phyloP scores from a whole-genome alignment of 2,797 vertebrate genomes.

The Gallirallus australis region DNA sequence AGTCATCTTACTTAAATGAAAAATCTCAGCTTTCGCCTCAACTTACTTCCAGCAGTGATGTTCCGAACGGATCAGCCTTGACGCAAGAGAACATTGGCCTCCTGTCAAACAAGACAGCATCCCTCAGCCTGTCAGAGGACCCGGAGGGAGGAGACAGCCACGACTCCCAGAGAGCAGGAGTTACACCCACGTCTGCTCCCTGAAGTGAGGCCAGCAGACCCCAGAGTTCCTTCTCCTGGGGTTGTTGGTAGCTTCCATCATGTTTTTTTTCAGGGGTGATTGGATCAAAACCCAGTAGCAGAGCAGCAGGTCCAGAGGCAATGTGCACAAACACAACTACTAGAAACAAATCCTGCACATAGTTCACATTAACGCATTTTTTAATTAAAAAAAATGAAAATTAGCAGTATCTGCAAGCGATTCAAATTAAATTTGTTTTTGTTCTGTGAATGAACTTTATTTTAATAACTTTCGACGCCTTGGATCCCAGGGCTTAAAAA shows the following conservation, averaged over 20 bases:
- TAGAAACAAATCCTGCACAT: slow-evolving; percentile 85
- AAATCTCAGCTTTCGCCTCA: not conserved
- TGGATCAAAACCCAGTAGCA: slow-evolving; percentile 70
- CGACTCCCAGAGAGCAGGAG: slow-evolving; percentile 90
- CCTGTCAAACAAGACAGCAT: slow-evolving; percentile 89
- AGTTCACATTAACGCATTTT: slow-evolving; percentile 87
- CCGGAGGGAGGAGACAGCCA: slow-evolving; percentile 81
- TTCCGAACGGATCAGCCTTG: slow-evolving; percentile 91
- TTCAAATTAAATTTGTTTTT: slow-evolving; percentile 99
- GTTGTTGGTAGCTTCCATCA: slow-evolving; percentile 28
- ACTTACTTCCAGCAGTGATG: slow-evolving; percentile 81
- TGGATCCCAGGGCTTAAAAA: slow-evolving; percentile 97
- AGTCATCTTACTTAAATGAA: not conserved
- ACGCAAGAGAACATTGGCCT: slow-evolving; percentile 89
- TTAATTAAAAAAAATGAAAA: slow-evolving; percentile 93
- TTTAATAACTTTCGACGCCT: slow-evolving; percentile 97
- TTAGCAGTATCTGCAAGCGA: slow-evolving; percentile 99
- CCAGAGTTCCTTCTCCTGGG: slow-evolving; percentile 44
- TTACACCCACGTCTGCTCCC: slow-evolving; percentile 77
- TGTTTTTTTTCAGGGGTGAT: slow-evolving; percentile 30
- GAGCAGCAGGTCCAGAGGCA: slow-evolving; percentile 76
- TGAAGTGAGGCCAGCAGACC: slow-evolving; percentile 54
- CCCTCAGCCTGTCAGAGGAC: slow-evolving; percentile 90
- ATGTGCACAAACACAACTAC: slow-evolving; percentile 85
- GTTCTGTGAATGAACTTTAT: slow-evolving; percentile 99